Evolutionary conservation across 2,888 invertebrate genomes (phyloP).

Genomic region (Drosophila hamatofila): DNA sequence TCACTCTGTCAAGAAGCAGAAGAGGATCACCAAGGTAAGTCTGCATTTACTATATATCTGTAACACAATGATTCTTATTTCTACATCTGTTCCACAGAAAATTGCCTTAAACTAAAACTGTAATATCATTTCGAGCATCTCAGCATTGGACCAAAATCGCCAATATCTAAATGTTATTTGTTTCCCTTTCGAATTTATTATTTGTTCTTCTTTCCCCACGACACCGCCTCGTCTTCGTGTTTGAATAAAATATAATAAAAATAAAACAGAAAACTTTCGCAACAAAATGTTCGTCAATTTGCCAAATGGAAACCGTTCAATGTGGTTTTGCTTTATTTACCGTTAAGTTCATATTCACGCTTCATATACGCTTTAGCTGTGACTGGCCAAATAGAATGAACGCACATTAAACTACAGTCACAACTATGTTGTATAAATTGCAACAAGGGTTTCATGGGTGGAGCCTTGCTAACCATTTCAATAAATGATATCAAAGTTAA

Average conservation of each 20-base stretch:
- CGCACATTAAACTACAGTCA: not conserved
- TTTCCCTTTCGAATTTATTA: not conserved
- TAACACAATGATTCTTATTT: not conserved
- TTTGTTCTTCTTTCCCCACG: not conserved
- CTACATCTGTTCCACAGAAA: not conserved
- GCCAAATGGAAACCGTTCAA: not conserved
- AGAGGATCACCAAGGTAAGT: not conserved
- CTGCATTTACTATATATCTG: too few relatives aligned
- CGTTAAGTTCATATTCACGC: conserved; percentile 2
- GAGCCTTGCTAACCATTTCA: not conserved
- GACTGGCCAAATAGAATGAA: not conserved
- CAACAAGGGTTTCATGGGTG: not conserved
- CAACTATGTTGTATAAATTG: not conserved
- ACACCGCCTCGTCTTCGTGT: too few relatives aligned
- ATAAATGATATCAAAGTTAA: not conserved
- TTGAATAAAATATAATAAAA: not conserved
- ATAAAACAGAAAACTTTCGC: not conserved
- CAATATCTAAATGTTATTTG: conserved; percentile 11
- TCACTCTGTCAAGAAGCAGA: not conserved
- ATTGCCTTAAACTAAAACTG: not conserved
- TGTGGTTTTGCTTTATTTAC: not conserved
- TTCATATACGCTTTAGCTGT: not conserved
- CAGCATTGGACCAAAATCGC: not conserved
- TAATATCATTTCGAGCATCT: not conserved
- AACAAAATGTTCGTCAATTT: conserved; percentile 2